Conservation (phyloP, 2,797 vertebrate species). For the Psittacula derbiana region DNA sequence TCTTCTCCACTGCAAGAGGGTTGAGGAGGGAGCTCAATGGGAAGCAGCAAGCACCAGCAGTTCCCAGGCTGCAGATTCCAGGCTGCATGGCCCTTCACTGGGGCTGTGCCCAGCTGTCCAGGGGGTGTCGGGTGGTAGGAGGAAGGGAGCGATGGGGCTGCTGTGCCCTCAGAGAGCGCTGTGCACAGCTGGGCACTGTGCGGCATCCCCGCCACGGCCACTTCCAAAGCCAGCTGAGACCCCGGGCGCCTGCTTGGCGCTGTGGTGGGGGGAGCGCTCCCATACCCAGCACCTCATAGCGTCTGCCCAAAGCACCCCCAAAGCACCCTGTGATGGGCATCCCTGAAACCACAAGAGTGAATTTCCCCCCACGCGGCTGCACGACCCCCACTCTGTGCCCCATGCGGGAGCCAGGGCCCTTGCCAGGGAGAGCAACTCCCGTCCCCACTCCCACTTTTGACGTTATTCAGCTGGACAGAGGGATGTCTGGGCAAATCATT, state of each 20-base stretch:
- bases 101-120: neutral
- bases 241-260: neutral
- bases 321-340: rapidly evolving
- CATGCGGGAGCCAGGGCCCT: neutral
- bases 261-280: neutral
- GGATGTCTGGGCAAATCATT: slow-evolving; percentile 89
- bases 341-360: neutral
- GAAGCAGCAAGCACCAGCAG: neutral
- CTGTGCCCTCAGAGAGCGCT: neutral
- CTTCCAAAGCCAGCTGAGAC: slow-evolving; percentile 10
- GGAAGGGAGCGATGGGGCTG: neutral
- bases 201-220: neutral
- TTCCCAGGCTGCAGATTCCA: neutral
- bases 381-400: neutral
- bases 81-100: rapidly evolving
- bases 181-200: neutral
- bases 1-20: rapidly evolving
- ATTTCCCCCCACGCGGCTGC: rapidly evolving
- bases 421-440: slow-evolving; percentile 73
- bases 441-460: slow-evolving; percentile 78
- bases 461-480: slow-evolving; percentile 89
- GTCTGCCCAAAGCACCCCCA: neutral
- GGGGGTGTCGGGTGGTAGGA: rapidly evolving
- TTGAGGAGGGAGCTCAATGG: rapidly evolving
- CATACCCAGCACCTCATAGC: neutral